These are phyloP conservation scores for Agapostemon virescens DNA, from an alignment of 2,888 invertebrate species.

Conservation along the genomic window DNA sequence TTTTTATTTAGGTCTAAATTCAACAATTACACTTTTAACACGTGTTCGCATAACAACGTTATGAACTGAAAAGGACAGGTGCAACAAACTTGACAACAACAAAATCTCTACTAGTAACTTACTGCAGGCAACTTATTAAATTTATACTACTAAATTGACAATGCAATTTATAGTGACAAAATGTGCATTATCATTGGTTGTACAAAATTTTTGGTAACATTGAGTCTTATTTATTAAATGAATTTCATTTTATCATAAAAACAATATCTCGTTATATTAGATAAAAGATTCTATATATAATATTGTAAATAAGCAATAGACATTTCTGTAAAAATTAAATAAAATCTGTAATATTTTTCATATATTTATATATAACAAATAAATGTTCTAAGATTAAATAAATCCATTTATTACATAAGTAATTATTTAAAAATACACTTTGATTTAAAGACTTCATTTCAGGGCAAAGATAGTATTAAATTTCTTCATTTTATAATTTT, in stretches of 20 bases:
- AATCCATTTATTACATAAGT: background rate
- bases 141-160: background rate
- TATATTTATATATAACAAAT: background rate
- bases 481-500: background rate
- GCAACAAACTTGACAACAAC: constrained; percentile 3
- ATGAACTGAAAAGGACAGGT: constrained; percentile 72
- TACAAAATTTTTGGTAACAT: background rate
- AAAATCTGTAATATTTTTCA: background rate
- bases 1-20: constrained; percentile 72
- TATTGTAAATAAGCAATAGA: background rate
- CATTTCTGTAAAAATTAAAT: background rate
- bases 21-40: constrained; percentile 72
- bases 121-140: constrained; percentile 35
- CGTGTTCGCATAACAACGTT: constrained; percentile 75
- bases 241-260: background rate
- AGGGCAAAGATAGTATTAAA: background rate
- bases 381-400: background rate
- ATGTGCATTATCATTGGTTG: background rate
- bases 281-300: background rate
- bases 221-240: background rate
- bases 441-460: background rate
- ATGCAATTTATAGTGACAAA: background rate
- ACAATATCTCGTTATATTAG: background rate
- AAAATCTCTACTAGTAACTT: constrained; percentile 46
- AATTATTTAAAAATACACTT: background rate